Evolutionary conservation across 2,113 vertebrate genomes (phyloP).

Genomic region (Spermophilus dauricus): DNA sequence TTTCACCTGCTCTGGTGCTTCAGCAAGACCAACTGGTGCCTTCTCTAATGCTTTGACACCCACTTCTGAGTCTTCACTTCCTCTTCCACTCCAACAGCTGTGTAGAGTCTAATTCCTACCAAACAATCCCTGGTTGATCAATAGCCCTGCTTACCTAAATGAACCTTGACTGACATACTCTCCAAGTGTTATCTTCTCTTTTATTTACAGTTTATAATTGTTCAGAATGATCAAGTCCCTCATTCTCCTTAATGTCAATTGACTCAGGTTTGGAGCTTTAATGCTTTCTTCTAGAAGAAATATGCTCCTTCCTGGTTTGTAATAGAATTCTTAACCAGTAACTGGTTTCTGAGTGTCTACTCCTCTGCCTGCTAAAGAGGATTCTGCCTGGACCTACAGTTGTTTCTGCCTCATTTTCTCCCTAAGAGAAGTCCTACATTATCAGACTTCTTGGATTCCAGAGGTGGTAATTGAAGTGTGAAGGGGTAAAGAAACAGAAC

Average conservation of each 20-base stretch:
- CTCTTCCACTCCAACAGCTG: background rate
- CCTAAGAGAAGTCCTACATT: background rate
- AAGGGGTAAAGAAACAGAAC: background rate
- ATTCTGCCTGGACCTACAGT: background rate
- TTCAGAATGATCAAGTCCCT: background rate
- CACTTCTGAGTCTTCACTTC: background rate
- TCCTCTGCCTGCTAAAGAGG: background rate
- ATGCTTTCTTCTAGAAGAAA: background rate
- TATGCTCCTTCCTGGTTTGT: no score
- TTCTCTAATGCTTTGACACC: background rate
- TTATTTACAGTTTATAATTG: background rate
- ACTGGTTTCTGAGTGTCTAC: background rate
- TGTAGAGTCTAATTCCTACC: background rate
- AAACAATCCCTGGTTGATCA: background rate
- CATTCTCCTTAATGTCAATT: background rate
- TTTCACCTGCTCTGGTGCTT: background rate
- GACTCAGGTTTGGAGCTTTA: background rate
- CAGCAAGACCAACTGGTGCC: background rate
- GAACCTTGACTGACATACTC: background rate
- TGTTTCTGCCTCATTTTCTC: background rate
- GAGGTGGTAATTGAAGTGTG: background rate
- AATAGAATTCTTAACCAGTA: background rate
- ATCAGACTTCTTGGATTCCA: background rate
- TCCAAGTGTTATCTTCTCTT: background rate
- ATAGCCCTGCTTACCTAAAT: background rate